Evolutionary conservation across 1,140 invertebrate species (phyloP).

Genomic region (Pseudomyrmex concolor): DNA sequence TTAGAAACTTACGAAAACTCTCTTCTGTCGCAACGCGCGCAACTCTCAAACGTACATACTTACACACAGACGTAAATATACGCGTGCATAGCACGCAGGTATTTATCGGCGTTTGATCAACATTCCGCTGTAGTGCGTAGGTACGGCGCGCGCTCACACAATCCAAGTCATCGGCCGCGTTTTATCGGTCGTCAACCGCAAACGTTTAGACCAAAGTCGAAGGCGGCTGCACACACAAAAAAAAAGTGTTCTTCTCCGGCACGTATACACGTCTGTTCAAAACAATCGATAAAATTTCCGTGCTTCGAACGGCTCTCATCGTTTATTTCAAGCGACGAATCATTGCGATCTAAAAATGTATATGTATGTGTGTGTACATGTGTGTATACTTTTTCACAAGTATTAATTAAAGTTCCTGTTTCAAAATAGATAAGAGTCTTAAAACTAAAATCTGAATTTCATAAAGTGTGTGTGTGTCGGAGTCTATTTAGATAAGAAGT

Average conservation of each 20-base stretch:
- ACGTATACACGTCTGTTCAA: constrained; percentile 47
- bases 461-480: too few relatives aligned
- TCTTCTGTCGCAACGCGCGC: neutral
- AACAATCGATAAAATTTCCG: constrained; percentile 67
- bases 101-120: constrained; percentile 72
- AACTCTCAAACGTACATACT: neutral
- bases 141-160: constrained; percentile 64
- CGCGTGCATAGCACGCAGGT: constrained; percentile 47
- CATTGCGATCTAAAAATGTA: neutral
- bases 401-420: constrained; percentile 10
- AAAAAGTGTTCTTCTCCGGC: constrained; percentile 32
- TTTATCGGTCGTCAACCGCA: constrained; percentile 71
- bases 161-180: constrained; percentile 69
- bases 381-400: neutral
- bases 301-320: neutral
- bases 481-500: neutral
- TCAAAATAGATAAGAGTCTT: neutral
- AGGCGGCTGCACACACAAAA: constrained; percentile 42
- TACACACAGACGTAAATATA: neutral
- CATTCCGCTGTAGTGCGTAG: constrained; percentile 67
- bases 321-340: constrained; percentile 39
- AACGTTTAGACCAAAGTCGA: constrained; percentile 49
- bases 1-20: neutral
- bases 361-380: neutral
- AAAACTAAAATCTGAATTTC: neutral